Evolutionary conservation across 2,888 invertebrate genomes (phyloP).

Genomic region (Stegana nigrithorax): DNA sequence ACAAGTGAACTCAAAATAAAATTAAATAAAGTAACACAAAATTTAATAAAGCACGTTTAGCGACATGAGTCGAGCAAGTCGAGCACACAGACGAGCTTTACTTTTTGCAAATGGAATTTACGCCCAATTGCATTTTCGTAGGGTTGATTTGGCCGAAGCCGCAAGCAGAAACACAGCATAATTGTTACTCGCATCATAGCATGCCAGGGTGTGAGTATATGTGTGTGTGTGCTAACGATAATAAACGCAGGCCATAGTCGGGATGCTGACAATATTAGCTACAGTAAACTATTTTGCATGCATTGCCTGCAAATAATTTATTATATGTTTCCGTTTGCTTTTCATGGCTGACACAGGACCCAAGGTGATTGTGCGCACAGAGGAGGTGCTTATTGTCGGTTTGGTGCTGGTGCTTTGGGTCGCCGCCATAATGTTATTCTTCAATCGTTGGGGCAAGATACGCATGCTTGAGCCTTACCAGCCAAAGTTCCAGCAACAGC

Average conservation of each 20-base stretch:
- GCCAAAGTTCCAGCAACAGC: conserved; percentile 88
- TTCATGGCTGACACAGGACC: conserved; percentile 71
- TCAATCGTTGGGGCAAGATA: conserved; percentile 96
- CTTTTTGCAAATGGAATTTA: too few species aligned
- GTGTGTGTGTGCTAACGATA: not conserved
- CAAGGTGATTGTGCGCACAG: conserved; percentile 83
- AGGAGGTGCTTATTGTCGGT: conserved; percentile 86
- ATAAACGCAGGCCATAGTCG: too few species aligned
- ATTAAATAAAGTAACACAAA: too few species aligned
- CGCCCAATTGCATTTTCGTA: too few species aligned
- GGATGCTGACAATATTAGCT: not conserved
- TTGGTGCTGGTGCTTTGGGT: conserved; percentile 89
- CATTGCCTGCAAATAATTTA: not conserved
- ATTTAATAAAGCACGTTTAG: too few species aligned
- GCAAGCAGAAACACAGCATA: too few species aligned
- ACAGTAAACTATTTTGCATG: not conserved
- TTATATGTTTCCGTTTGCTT: not conserved
- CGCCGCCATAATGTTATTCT: conserved; percentile 88
- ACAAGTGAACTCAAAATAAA: too few species aligned
- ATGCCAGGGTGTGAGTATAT: not conserved
- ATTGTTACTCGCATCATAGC: too few species aligned
- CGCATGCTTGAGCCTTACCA: conserved; percentile 92
- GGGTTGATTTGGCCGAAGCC: too few species aligned
- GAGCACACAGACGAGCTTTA: too few species aligned
- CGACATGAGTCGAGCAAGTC: too few species aligned